These are phyloP conservation scores for Muscicapa striata DNA, from an alignment of 2,797 vertebrate genomes.

Conservation along the genomic window DNA sequence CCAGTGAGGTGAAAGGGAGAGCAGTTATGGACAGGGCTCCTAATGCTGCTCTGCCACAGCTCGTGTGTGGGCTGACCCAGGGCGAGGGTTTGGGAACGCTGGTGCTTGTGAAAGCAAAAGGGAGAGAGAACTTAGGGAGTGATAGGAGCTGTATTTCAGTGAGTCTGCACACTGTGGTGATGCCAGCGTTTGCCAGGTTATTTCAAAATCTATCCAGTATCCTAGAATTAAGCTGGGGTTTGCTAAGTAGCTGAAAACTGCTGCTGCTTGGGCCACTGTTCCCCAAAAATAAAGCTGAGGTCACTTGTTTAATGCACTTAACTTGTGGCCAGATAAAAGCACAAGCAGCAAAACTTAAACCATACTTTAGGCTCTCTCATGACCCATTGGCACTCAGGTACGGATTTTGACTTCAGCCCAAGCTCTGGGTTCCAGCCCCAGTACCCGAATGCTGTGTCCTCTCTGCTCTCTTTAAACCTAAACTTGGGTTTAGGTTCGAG, in stretches of 20 bases:
- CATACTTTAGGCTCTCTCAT: background rate
- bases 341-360: background rate
- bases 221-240: background rate
- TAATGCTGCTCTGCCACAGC: background rate
- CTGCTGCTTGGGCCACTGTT: background rate
- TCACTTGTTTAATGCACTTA: background rate
- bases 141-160: background rate
- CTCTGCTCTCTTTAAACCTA: background rate
- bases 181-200: accelerated
- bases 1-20: background rate
- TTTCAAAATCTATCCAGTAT: background rate
- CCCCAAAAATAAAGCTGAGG: background rate
- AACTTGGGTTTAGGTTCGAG: background rate
- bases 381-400: background rate
- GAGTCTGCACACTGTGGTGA: accelerated
- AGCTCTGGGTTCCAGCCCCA: background rate
- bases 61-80: background rate
- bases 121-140: background rate
- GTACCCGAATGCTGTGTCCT: background rate
- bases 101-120: background rate
- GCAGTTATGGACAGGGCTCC: background rate
- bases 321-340: background rate
- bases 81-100: background rate
- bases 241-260: background rate
- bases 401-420: background rate